Evolutionary conservation across 2,113 vertebrate species (phyloP).

Genomic region (Platichthys stellatus): DNA sequence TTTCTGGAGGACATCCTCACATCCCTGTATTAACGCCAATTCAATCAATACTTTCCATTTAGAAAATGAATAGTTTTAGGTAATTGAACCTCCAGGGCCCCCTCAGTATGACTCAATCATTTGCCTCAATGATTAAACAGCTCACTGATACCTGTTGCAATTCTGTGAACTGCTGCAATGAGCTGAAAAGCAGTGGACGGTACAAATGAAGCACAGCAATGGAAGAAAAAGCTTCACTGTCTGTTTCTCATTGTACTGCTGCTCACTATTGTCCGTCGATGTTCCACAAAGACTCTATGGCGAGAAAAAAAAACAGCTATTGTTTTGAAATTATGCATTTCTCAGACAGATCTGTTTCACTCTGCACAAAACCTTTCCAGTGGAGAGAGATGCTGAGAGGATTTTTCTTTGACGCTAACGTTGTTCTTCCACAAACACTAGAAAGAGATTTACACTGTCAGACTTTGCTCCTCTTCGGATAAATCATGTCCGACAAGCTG

Average conservation of each 20-base stretch:
- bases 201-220: conserved; percentile 26
- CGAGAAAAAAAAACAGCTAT: background rate
- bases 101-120: conserved; percentile 39
- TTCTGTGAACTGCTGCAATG: conserved; percentile 31
- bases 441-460: conserved; percentile 9
- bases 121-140: conserved; percentile 63
- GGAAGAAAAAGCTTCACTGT: background rate
- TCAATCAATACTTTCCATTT: conserved; percentile 69
- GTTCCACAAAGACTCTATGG: background rate
- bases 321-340: conserved; percentile 1
- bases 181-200: conserved; percentile 34
- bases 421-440: conserved; percentile 28
- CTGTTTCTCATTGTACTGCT: background rate
- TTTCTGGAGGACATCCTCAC: conserved; percentile 42
- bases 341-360: background rate
- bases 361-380: conserved; percentile 24
- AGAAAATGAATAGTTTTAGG: conserved; percentile 61
- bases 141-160: conserved; percentile 47
- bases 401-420: conserved; percentile 43
- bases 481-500: conserved; percentile 10
- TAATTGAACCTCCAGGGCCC: conserved; percentile 60
- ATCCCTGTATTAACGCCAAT: conserved; percentile 49
- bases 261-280: background rate
- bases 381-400: conserved; percentile 17
- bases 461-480: background rate